Conservation (phyloP, 2,888 invertebrate species). For the Phymatocera aterrima region DNA sequence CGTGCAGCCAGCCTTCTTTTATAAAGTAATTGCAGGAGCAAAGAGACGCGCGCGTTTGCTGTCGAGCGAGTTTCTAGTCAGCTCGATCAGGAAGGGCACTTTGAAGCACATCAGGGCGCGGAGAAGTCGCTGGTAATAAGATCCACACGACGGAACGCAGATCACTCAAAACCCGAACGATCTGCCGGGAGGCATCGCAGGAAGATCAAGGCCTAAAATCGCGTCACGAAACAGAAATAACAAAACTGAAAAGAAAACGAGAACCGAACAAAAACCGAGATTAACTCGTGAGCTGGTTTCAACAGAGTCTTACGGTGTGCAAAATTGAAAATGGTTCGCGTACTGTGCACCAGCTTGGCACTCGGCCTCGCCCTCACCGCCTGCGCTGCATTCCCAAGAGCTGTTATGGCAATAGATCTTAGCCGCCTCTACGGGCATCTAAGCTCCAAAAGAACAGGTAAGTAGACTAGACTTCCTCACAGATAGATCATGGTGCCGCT, state of each 20-base stretch:
- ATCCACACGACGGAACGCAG: not conserved
- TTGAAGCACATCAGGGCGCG: constrained; percentile 25
- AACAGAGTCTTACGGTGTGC: not conserved
- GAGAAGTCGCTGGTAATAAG: constrained; percentile 23
- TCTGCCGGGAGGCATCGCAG: constrained; percentile 12
- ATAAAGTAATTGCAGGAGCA: constrained; percentile 30
- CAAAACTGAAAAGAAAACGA: not conserved
- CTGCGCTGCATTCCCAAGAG: constrained; percentile 81
- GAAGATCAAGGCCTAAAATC: not conserved
- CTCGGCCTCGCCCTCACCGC: constrained; percentile 72
- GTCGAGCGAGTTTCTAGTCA: constrained; percentile 32
- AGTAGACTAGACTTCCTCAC: constrained; percentile 70
- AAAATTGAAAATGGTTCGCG: constrained; percentile 58
- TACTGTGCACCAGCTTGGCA: constrained; percentile 63
- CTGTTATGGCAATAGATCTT: constrained; percentile 85
- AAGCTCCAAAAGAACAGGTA: constrained; percentile 84
- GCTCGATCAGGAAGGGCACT: constrained; percentile 11
- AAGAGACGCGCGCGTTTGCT: constrained; percentile 41
- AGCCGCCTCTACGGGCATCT: constrained; percentile 88
- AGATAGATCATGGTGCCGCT: not conserved
- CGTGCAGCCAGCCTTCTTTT: constrained; percentile 36
- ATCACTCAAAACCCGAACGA: not conserved
- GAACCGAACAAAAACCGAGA: not conserved
- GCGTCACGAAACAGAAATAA: not conserved
- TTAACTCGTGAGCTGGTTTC: not conserved